Base-by-base conservation (phyloP, 2,888 invertebrate species). In the Cephus pulcher region DNA sequence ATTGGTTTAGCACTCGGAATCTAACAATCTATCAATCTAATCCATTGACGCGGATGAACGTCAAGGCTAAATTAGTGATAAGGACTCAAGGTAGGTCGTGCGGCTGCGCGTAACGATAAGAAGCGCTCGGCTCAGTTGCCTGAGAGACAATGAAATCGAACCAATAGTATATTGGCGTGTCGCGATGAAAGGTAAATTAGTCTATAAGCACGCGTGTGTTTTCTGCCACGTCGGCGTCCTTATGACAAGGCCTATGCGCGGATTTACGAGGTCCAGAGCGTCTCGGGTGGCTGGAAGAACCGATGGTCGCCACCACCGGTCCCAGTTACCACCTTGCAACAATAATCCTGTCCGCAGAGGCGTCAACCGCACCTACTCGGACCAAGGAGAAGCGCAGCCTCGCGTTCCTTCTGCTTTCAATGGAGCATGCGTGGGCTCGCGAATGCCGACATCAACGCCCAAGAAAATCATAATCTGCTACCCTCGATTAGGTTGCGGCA, bases 211-310 rank as follows among this genome's bases (percentile, higher is more conserved):
- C 40, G 30, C 40, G 3, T 69, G 70, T 40, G 37, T 33, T 30
- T 15, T 15, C 30, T 71, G 12, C 15, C 30, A 23, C n/a, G 12
- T 33, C 78, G 76, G 81, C 79, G 79, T 79, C 81, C 76, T 82
- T 71, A 80, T 78, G 84, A 86, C 86, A 86, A 89, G 86, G 81
- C 84, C 34, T 79, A 78, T 73, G 80, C 80, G 79, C 81, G 82
- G 84, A 88, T 88, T 88, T 88, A 86, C 84, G 83, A 80, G 80
- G 82, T 81, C 82, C 73, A 69, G 76, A 79, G 77, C 35, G 35
- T 81, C 80, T 69, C 82, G 80, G 81, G 81, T 79, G 82, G 80
- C 78, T 74, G 76, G 74, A 74, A 34, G 12, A 70, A 30, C 2
- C 40, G 15, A 40, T 4, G 15, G 40, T 15, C 40, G 12, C 40